Evolutionary conservation across 1,140 invertebrate genomes (phyloP).

Genomic region (Ptiloglossa arizonensis): DNA sequence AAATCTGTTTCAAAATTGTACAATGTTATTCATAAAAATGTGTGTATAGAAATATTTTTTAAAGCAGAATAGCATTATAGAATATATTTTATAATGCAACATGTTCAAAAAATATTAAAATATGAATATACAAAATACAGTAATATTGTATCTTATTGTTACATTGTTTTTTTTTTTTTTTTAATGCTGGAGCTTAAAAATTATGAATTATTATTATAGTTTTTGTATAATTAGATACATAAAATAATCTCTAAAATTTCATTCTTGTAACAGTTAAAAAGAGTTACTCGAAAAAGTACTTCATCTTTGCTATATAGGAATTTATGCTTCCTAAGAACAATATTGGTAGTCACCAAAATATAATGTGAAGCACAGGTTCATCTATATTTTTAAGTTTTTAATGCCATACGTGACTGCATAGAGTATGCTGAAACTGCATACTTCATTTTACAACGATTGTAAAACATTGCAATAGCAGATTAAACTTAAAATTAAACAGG

Average conservation of each 20-base stretch:
- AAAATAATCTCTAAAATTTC: neutral
- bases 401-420: too few relatives aligned
- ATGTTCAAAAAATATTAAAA: constrained; percentile 19
- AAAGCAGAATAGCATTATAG: constrained; percentile 8
- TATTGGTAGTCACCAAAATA: neutral
- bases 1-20: constrained; percentile 4
- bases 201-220: neutral
- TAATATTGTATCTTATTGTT: neutral
- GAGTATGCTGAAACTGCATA: neutral
- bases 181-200: neutral
- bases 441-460: neutral
- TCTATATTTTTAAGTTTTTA: neutral
- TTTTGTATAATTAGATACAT: neutral
- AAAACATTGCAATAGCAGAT: neutral
- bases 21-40: constrained; percentile 16
- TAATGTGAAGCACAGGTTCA: constrained; percentile 13
- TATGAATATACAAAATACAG: constrained; percentile 22
- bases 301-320: neutral
- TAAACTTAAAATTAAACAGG: neutral
- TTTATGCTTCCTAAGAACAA: too few relatives aligned
- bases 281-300: neutral
- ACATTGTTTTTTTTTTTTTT: neutral
- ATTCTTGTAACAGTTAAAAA: neutral
- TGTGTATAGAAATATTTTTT: neutral
- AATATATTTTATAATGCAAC: constrained; percentile 13